phyloP scores from a whole-genome alignment of 1,140 invertebrate genomes.

The Scaptomyza hsui region DNA sequence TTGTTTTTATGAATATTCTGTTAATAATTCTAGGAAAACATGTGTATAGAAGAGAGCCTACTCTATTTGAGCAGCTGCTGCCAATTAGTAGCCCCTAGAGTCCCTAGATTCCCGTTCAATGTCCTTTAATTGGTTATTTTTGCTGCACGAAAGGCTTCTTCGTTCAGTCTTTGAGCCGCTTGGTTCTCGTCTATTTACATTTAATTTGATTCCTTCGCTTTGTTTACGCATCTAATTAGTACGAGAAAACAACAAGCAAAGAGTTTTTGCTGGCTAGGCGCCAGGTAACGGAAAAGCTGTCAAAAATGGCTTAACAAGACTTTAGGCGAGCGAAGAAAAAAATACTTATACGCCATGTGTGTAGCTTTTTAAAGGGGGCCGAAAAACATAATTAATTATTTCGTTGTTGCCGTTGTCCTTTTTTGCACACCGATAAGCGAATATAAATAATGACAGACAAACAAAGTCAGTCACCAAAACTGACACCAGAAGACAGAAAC shows the following conservation, averaged over 20 bases:
- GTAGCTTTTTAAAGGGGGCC: conserved; percentile 38
- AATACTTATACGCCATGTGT: conserved; percentile 52
- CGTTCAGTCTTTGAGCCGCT: conserved; percentile 11
- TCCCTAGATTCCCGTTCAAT: conserved; percentile 1
- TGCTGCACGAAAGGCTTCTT: conserved; percentile 25
- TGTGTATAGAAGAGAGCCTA: background rate
- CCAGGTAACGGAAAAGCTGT: conserved; percentile 45
- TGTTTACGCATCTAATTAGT: conserved; percentile 67
- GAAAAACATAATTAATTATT: conserved; percentile 66
- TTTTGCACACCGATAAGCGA: conserved; percentile 61
- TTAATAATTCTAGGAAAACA: background rate
- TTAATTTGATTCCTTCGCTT: conserved; percentile 70
- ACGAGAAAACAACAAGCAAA: conserved; percentile 50
- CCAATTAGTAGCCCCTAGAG: conserved; percentile 30
- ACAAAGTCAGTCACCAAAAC: conserved; percentile 64
- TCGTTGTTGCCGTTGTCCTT: conserved; percentile 61
- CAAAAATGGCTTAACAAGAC: conserved; percentile 25
- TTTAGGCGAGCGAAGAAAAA: background rate
- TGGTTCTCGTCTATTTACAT: conserved; percentile 55
- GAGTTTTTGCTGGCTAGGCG: conserved; percentile 46
- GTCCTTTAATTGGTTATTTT: conserved; percentile 51
- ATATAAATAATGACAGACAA: conserved; percentile 81
- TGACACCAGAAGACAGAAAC: conserved; percentile 40
- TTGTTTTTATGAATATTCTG: conserved; percentile 59
- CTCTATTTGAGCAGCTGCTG: conserved; percentile 20